Evolutionary conservation across 2,888 invertebrate genomes (phyloP), one percentile per base, ranked within the genome.

Genomic region (Mayetiola destructor): DNA sequence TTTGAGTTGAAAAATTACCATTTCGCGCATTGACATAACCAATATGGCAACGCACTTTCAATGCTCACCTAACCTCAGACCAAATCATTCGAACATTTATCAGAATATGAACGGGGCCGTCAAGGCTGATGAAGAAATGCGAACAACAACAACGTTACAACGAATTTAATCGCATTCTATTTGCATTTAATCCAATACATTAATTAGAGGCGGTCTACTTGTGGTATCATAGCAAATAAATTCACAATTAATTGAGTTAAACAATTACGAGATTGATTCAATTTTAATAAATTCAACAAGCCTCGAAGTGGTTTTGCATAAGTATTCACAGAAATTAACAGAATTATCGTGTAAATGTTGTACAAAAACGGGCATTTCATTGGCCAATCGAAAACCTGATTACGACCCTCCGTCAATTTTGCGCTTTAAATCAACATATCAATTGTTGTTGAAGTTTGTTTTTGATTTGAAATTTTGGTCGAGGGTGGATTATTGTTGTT

Each of bases 201-300:
- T 57, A 57, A 57, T 57, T 57, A 57, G 52, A 37, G 36, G 10
- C 30, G 16, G 23, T 32, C 5, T 8, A 27, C 20, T 53, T 57
- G 57, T 48, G 48, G 57, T 57, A 57, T 57, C 57, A 57, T 57
- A 36, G 32, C 57, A 42, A 36, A 52, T 37, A 48, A 57, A 57
- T 57, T 57, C 57, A 35, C 53, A 57, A 57, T 52, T 57, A 57
- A 57, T 57, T 48, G 52, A 52, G 52, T 57, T 57, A 57, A 57
- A 48, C 29, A 32, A 42, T 40, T 29, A 40, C 30, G 30, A 56
- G 21, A 42, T 32, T 40, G 42, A 40, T 56, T 37, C 53, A 53
- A 53, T 53, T 56, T 56, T 56, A 56, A 56, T 56, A 56, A 56
- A 39, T 48, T 48, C 27, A 48, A 48, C n/a, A n/a, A n/a, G n/a